Base-by-base conservation (phyloP, 2,113 vertebrate genomes). In the Oenanthe melanoleuca region DNA sequence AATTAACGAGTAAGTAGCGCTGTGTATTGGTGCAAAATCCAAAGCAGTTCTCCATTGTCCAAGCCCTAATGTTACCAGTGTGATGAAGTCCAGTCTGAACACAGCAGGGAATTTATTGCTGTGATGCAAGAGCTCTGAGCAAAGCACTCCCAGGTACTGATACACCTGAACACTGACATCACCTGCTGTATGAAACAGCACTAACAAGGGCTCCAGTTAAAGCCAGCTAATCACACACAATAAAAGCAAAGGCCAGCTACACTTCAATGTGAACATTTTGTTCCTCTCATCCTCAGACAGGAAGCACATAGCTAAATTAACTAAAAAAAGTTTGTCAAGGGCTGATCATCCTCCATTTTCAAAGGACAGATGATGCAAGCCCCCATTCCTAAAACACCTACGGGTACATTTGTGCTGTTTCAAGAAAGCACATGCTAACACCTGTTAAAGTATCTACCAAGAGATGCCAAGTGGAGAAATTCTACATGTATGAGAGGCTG, bases 81-180 rank as follows among this genome's bases (percentile, higher is more conserved):
- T 16, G 64, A 80, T 88, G 86, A 83, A 92, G 89, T 45, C 18
- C 2, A 5, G 90, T 67, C 75, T 50, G 55, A 80, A 33, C 37
- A 74, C 2, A 2, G 61, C 57, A 83, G 72, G 86, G 93, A 91
- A 87, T 94, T 94, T 84, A 93, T 0, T 64, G 75, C 72, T 61
- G 52, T 92, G 88, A 90, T 91, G 94, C 87, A 93, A 93, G 77
- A 1, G 14, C 73, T 71, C 26, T 67, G 42, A 94, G 80, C 75
- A 71, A 71, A 85, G 91, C 77, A 56, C 75, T 93, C 70, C 70
- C 89, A 91, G 84, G 69, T 67, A 86, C 81, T 0, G 0, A 84
- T 79, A 74, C 61, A 90, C 80, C 75, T 92, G 87, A 92, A 78
- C 93, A 92, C 86, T 38, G 73, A 83, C 64, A 83, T 92, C 75